Evolutionary conservation across 2,797 vertebrate genomes (phyloP).

Genomic region (Gephyroberyx darwinii): DNA sequence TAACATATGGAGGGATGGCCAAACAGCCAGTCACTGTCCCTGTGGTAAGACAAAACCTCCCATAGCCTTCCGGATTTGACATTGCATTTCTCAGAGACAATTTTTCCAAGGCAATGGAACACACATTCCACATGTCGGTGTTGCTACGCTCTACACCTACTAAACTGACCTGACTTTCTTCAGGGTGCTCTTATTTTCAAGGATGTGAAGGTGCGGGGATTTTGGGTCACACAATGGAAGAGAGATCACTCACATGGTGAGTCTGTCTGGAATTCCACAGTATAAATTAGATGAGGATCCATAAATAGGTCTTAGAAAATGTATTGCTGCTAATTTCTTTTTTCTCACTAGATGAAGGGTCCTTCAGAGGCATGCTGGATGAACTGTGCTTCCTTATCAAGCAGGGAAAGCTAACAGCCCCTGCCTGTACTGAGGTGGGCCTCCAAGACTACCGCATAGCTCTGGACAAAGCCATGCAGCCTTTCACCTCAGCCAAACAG

Average conservation of each 20-base stretch:
- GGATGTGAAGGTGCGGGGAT: constrained; percentile 89
- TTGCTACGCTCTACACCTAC: background rate
- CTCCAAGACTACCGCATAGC: constrained; percentile 85
- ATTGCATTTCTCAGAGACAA: background rate
- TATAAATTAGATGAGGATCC: background rate
- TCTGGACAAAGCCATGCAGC: constrained; percentile 84
- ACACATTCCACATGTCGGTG: background rate
- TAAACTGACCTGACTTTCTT: constrained; percentile 1
- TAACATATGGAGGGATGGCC: constrained; percentile 97
- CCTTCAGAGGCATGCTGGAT: constrained; percentile 83
- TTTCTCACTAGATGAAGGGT: constrained; percentile 64
- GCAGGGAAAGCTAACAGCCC: constrained; percentile 83
- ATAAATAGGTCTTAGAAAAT: background rate
- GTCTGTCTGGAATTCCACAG: constrained; percentile 33
- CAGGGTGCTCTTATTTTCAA: constrained; percentile 96
- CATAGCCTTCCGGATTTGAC: background rate
- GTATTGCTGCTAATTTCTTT: background rate
- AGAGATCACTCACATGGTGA: constrained; percentile 84
- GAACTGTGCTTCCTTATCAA: constrained; percentile 85
- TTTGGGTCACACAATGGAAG: constrained; percentile 96
- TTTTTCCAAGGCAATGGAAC: background rate
- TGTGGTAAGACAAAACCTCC: constrained; percentile 84
- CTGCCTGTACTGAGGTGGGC: constrained; percentile 80
- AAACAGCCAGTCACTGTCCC: constrained; percentile 92
- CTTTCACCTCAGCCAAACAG: constrained; percentile 89